Conservation (phyloP, 2,113 vertebrate species). For the Probosciger aterrimus region DNA sequence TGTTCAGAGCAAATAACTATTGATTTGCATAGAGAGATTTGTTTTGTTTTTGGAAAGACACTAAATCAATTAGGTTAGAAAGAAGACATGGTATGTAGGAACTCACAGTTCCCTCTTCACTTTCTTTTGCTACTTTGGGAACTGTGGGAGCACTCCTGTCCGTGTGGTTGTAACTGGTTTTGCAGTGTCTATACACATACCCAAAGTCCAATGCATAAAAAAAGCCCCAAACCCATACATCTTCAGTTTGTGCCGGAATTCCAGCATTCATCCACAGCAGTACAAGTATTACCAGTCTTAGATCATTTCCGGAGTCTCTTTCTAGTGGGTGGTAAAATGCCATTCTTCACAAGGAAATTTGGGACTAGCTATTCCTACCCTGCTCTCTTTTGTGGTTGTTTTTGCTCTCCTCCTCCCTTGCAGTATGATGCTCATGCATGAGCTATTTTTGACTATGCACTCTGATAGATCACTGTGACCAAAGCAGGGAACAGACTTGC, state of each 20-base stretch:
- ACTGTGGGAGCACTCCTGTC: neutral
- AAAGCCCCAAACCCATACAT: rapidly evolving
- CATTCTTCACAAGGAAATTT: neutral
- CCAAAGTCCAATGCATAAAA: neutral
- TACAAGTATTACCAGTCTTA: neutral
- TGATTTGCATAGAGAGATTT: neutral
- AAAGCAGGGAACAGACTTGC: neutral
- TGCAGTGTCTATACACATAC: neutral
- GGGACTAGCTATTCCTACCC: neutral
- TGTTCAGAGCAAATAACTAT: neutral
- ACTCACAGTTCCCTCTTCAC: neutral
- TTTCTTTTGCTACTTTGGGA: neutral
- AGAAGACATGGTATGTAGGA: neutral
- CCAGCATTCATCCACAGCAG: neutral
- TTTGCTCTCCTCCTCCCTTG: neutral
- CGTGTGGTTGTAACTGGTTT: neutral
- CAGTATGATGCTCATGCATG: neutral
- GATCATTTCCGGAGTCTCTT: neutral
- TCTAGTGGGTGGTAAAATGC: neutral
- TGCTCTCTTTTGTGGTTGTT: neutral
- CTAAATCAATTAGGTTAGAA: neutral
- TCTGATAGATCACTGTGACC: neutral
- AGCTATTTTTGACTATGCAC: neutral
- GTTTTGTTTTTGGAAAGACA: neutral
- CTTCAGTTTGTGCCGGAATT: neutral